Base-by-base conservation (phyloP, 2,113 vertebrate species). In the Ramphastos sulfuratus region DNA sequence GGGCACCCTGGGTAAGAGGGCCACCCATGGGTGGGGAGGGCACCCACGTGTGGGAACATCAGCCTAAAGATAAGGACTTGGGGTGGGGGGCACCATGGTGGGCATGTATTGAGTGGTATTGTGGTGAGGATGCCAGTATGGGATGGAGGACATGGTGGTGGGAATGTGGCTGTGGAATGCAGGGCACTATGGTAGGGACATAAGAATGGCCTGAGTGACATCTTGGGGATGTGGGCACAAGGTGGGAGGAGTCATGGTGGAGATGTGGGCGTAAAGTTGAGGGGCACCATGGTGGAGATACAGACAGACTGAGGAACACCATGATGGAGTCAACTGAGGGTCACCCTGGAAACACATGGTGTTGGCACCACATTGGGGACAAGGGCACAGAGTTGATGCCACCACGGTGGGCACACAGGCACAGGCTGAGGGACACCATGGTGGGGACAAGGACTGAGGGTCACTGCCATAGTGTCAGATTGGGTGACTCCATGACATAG, bases 1-100 rank as follows among this genome's bases (percentile, higher is more conserved):
- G 92, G 99, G 99, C 80, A 99, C 99, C 1, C 97, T 99, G 6
- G 99, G 99, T 99, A 97, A 92, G 98, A 82, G 10, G 8, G 28
- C 5, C 78, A 99, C 99, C 1, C 97, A 3, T 99, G 8, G 99
- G 99, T 99, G 97, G 8, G 37, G 48, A 50, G 48, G 48, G 48
- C 18, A 50, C 48, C 48, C 48, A 50, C 48, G 5, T 6, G 20
- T 50, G 48, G 48, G 63, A 17, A 27, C 30, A 16, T 44, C 42
- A 10, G 10, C 24, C 37, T 64, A 37, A 37, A 33, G 25, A 64
- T 5, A 39, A 25, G 23, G 50, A 52, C 23, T 52, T 52, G 61
- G 35, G 61, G 13, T 63, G 61, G 37, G 17, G 65, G 20, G 12
- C 9, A 13, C 25, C 24, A 14, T 7, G 42, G 39, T 31, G 65